These are phyloP conservation scores for Trypoxylon attenuatum DNA, from an alignment of 2,888 invertebrate species.

Conservation along the genomic window DNA sequence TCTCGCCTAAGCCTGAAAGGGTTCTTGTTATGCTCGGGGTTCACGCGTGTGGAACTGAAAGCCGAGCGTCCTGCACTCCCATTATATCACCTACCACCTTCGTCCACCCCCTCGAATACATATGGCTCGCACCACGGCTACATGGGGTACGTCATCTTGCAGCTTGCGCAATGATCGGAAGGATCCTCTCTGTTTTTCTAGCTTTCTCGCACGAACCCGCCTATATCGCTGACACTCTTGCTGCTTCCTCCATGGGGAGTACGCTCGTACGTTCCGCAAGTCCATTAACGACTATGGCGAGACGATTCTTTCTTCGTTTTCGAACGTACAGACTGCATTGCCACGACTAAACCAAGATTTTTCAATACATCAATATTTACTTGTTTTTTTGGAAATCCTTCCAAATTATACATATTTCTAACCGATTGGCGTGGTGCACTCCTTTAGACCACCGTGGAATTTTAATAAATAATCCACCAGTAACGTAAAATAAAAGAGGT, in stretches of 20 bases:
- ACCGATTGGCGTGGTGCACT: no score
- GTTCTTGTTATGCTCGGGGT: conserved; percentile 62
- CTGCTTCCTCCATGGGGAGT: neutral
- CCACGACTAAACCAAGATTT: no score
- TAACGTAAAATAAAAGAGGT: no score
- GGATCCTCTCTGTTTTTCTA: conserved; percentile 17
- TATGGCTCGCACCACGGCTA: conserved; percentile 54
- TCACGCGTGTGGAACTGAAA: conserved; percentile 65
- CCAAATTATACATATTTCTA: no score
- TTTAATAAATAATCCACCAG: no score
- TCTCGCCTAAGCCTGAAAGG: conserved; percentile 58
- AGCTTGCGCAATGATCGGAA: conserved; percentile 64
- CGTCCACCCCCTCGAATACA: conserved; percentile 67
- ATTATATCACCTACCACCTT: conserved; percentile 65
- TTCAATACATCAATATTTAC: no score
- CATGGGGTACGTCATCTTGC: conserved; percentile 62
- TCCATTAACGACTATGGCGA: conserved; percentile 38
- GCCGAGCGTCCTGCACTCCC: conserved; percentile 57
- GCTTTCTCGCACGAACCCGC: neutral
- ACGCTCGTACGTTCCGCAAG: conserved; percentile 10
- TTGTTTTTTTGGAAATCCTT: no score
- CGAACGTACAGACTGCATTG: neutral
- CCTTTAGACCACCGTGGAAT: no score
- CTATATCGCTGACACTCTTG: neutral
- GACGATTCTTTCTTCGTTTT: conserved; percentile 2